Evolutionary conservation across 2,797 vertebrate genomes (phyloP).

Genomic region (Petrocephalus sullivani): DNA sequence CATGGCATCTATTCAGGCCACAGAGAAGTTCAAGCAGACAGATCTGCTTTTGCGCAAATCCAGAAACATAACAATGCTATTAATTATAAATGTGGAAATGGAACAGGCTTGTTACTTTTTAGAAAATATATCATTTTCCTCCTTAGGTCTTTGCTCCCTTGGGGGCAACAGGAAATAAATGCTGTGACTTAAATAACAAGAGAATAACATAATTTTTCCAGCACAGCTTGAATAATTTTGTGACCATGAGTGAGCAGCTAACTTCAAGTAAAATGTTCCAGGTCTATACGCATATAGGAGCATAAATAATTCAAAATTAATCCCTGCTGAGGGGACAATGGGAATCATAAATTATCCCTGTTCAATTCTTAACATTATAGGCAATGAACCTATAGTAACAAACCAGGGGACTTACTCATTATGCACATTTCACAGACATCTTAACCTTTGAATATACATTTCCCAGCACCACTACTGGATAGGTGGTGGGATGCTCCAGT

Average conservation of each 20-base stretch:
- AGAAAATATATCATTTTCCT: conserved; percentile 66
- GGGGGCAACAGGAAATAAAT: conserved; percentile 85
- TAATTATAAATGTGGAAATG: conserved; percentile 46
- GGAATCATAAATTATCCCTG: conserved; percentile 94
- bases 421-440: conserved; percentile 83
- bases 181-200: conserved; percentile 95
- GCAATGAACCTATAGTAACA: conserved; percentile 93
- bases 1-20: conserved; percentile 35
- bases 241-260: conserved; percentile 85
- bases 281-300: conserved; percentile 85
- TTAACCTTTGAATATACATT: conserved; percentile 95
- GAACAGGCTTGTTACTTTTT: conserved; percentile 40
- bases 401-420: conserved; percentile 88
- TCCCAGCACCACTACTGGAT: conserved; percentile 62
- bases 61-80: conserved; percentile 34
- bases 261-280: conserved; percentile 98
- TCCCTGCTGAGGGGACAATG: conserved; percentile 92
- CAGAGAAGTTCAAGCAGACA: conserved; percentile 43
- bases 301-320: conserved; percentile 99
- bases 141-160: conserved; percentile 68
- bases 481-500: conserved; percentile 53
- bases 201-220: conserved; percentile 90
- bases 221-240: conserved; percentile 81
- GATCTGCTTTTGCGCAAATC: conserved; percentile 31
- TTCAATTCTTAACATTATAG: conserved; percentile 81